phyloP scores from a whole-genome alignment of 2,797 vertebrate genomes.

The Malacoraja senta region DNA sequence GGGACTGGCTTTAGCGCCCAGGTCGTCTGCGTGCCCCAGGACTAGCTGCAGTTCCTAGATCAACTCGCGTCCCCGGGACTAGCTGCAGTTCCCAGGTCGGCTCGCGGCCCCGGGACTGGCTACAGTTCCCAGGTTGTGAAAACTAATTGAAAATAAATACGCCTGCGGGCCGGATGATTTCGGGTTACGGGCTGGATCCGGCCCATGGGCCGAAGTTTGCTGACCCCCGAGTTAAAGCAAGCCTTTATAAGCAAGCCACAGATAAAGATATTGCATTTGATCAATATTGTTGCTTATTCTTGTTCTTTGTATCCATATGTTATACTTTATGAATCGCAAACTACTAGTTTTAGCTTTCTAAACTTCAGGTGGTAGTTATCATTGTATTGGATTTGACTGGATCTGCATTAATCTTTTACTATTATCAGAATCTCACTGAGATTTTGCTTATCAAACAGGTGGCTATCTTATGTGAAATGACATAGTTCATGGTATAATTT shows the following conservation, averaged over 20 bases:
- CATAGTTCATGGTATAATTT: constrained; percentile 25
- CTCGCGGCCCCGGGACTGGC: no score
- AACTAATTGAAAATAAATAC: no score
- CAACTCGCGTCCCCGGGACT: no score
- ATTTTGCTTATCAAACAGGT: not conserved
- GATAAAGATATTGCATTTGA: not conserved
- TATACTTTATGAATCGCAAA: not conserved
- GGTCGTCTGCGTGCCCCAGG: no score
- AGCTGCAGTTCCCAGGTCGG: no score
- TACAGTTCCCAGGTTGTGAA: no score
- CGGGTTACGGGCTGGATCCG: no score
- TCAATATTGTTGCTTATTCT: no score
- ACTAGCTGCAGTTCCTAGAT: no score
- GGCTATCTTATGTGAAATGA: not conserved
- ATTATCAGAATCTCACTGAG: not conserved
- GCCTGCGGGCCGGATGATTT: no score
- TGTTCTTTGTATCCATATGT: not conserved
- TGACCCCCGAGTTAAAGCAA: not conserved
- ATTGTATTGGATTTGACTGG: not conserved
- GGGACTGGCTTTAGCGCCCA: no score
- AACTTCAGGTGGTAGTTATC: not conserved
- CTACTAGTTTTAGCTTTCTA: not conserved
- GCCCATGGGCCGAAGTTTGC: no score
- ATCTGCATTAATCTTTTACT: constrained; percentile 4
- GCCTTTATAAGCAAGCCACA: not conserved